Base-by-base conservation (phyloP, 2,113 vertebrate genomes). In the Gnathonemus longibarbis region DNA sequence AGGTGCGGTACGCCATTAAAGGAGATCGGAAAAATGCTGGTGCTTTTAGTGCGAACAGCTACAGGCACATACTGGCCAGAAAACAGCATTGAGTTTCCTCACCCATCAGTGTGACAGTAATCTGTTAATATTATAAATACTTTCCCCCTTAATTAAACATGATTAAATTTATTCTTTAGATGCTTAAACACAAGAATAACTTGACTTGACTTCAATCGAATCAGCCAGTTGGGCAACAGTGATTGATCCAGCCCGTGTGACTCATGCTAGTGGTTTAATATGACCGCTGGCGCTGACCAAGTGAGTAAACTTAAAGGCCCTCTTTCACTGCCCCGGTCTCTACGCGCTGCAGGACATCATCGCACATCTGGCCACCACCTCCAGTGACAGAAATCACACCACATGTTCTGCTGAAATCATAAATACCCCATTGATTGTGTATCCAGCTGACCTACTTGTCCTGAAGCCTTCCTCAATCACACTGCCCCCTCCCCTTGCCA, bases 401-500 rank as follows among this genome's bases (percentile, higher is more conserved):
- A 8, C 42, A 62, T 42, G 39, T 62, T 70, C 17, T 74, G 39
- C n/a, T 70, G 66, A 74, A 88, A 80, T 19, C 31, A 80, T 39
- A 80, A 80, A 80, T 42, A 88, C 39, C 45, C 39, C 42, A 88
- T 88, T 45, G 88, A 88, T 88, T n/a, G 58, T 62, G n/a, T 88
- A 50, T 74, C 42, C 42, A 50, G 39, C 93, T 24, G 90, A 93
- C 93, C 94, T 92, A 92, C 90, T 93, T 94, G 94, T 93, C 91
- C 91, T 56, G 92, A 91, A 93, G 93, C 93, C 90, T 6, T 90
- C 88, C 92, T 94, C 94, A 92, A 93, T 95, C 94, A 95, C 92
- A 58, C 66, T 31, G 39, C 90, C n/a, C 13, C 88, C 66, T 90
- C 91, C 89, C 90, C 48, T 92, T 91, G 91, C 94, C 93, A 93